phyloP scores from a whole-genome alignment of 2,113 vertebrate genomes.

The Probosciger aterrimus region DNA sequence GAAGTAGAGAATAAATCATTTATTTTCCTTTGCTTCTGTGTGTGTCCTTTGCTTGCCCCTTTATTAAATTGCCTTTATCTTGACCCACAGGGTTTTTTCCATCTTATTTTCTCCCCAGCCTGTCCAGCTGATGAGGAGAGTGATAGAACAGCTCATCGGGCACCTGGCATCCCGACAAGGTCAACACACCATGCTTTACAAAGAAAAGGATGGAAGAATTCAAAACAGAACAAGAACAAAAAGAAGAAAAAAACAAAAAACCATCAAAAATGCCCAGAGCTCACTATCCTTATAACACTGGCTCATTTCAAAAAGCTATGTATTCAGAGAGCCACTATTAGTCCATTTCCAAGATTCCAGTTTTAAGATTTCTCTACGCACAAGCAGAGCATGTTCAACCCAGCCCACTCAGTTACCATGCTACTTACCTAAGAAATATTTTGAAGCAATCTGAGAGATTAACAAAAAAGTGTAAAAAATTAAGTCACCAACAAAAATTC shows the following conservation, averaged over 20 bases:
- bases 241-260: no score
- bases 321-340: neutral
- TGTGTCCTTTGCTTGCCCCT: neutral
- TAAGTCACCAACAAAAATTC: neutral
- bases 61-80: neutral
- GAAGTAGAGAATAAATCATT: neutral
- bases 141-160: neutral
- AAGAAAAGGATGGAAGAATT: neutral
- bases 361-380: neutral
- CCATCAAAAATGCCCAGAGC: neutral
- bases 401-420: neutral
- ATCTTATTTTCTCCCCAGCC: neutral
- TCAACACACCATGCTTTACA: neutral
- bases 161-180: neutral
- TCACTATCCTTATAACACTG: neutral
- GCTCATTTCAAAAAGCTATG: neutral
- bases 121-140: neutral
- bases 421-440: neutral
- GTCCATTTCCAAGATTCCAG: neutral
- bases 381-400: neutral
- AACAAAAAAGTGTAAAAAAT: neutral
- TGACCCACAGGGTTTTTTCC: neutral
- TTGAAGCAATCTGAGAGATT: neutral
- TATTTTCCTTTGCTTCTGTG: neutral
- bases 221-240: neutral